These are phyloP conservation scores for Tenodera sinensis DNA, from an alignment of 2,888 invertebrate species.

Conservation along the genomic window DNA sequence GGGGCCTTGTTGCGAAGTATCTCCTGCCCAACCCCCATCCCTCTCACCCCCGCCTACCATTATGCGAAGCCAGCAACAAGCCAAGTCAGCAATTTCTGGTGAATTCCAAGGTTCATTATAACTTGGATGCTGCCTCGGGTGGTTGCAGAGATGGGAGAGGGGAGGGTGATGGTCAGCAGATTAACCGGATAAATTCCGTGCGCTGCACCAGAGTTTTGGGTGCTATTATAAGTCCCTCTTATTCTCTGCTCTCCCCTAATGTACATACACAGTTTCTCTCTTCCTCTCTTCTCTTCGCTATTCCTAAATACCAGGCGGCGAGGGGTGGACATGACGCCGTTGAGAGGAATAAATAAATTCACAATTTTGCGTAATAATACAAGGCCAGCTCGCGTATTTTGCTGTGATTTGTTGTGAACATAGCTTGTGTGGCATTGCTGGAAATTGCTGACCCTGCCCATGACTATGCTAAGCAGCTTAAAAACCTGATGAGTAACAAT, in stretches of 20 bases:
- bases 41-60: background rate
- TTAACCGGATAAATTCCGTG: constrained; percentile 14
- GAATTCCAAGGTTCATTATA: constrained; percentile 17
- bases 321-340: background rate
- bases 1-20: background rate
- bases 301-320: background rate
- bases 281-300: background rate
- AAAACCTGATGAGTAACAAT: too few species aligned
- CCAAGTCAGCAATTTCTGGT: constrained; percentile 14
- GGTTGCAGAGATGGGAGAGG: background rate
- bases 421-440: too few species aligned
- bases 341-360: background rate
- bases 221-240: constrained; percentile 7
- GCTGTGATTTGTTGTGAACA: too few species aligned
- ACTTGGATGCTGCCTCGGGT: background rate
- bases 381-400: too few species aligned
- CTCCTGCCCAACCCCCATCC: background rate
- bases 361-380: background rate
- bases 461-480: too few species aligned
- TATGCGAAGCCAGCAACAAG: background rate
- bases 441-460: too few species aligned
- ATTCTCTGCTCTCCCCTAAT: background rate
- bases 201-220: background rate
- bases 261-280: background rate
- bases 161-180: constrained; percentile 10